Conservation (phyloP, 1,140 invertebrate genomes). For the Cardiocondyla obscurior region DNA sequence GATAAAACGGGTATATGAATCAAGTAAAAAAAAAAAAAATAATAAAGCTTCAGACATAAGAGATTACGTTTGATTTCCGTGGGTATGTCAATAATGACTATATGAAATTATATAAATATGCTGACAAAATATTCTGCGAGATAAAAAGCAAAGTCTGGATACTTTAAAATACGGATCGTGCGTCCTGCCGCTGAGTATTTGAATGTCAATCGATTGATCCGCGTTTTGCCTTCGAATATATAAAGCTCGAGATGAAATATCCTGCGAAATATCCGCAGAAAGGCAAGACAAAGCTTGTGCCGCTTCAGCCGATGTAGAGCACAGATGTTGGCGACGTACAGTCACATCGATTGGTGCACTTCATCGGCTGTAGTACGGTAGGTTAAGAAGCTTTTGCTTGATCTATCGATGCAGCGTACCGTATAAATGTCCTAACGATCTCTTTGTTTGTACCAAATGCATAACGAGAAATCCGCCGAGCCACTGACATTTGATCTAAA, state of each 20-base stretch:
- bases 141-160: background rate
- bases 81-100: slow-evolving; percentile 14
- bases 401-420: slow-evolving; percentile 26
- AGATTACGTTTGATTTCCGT: background rate
- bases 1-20: background rate
- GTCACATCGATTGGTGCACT: slow-evolving; percentile 21
- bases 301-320: slow-evolving; percentile 31
- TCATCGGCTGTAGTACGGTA: background rate
- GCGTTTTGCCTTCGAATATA: slow-evolving; percentile 31
- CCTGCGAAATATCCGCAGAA: slow-evolving; percentile 34
- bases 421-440: slow-evolving; percentile 39
- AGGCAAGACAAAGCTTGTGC: slow-evolving; percentile 50
- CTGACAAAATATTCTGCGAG: background rate
- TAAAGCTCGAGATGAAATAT: slow-evolving; percentile 35
- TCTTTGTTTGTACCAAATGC: slow-evolving; percentile 11
- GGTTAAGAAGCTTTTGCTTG: slow-evolving; percentile 33
- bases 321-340: slow-evolving; percentile 41
- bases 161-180: slow-evolving; percentile 4
- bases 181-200: background rate
- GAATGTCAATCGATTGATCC: slow-evolving; percentile 38
- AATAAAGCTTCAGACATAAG: background rate
- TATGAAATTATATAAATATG: background rate
- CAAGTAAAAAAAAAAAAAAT: background rate
- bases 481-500: background rate
- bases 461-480: slow-evolving; percentile 1